A percentile compares a stretch with the other conserved stretches of the same genome.
Conservation (phyloP, 2,113 vertebrate genomes). For the Ornithorhynchus anatinus region DNA sequence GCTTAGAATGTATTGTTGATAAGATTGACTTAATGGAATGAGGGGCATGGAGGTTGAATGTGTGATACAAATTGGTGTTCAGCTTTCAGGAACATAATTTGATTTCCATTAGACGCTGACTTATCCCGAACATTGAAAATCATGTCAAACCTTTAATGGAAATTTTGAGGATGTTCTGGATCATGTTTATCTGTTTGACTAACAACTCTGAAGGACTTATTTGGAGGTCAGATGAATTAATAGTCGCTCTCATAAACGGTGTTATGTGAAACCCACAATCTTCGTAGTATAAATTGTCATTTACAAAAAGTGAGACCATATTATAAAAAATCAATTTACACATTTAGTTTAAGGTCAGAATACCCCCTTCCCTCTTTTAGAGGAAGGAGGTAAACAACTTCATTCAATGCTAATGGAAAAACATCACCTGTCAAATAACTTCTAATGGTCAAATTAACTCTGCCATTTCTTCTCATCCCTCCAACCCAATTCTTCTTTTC, state of each 20-base stretch:
- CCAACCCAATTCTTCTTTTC: neutral
- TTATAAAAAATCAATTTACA: conserved; percentile 37
- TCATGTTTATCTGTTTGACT: neutral
- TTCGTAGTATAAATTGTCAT: conserved; percentile 18
- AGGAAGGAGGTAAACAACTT: neutral
- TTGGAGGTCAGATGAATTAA: neutral
- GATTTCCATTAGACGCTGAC: conserved; percentile 18
- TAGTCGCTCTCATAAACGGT: conserved; percentile 4
- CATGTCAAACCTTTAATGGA: neutral
- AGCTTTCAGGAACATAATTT: conserved; percentile 10
- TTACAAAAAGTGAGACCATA: conserved; percentile 7
- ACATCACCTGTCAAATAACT: conserved; percentile 30
- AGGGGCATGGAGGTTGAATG: neutral
- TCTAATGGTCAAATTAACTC: conserved; percentile 27
- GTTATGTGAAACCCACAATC: neutral
- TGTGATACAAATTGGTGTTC: neutral
- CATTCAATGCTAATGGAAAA: conserved; percentile 40
- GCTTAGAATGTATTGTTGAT: neutral
- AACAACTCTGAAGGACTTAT: neutral
- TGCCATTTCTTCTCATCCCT: neutral
- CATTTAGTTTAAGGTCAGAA: conserved; percentile 36
- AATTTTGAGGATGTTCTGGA: conserved; percentile 2
- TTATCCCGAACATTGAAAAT: conserved; percentile 13
- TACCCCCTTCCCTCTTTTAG: neutral
- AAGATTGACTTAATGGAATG: neutral